A percentile compares a stretch with the other conserved stretches of the same genome.
Evolutionary conservation across 2,113 vertebrate genomes (phyloP).

Genomic region (Hyperoodon ampullatus): DNA sequence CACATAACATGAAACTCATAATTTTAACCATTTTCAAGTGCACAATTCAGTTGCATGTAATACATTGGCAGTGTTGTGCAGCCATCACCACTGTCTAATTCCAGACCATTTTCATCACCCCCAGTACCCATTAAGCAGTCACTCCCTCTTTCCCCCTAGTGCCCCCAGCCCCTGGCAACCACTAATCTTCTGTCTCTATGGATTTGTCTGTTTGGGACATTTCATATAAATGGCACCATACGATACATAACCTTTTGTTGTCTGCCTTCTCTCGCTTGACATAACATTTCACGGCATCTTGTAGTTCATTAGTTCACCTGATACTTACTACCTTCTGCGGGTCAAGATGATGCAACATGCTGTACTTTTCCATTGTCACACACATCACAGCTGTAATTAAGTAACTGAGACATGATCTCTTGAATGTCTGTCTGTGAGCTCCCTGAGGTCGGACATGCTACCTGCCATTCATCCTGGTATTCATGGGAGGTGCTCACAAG

Average conservation of each 20-base stretch:
- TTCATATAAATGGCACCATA: background rate
- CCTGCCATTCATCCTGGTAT: fast-evolving
- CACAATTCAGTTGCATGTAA: background rate
- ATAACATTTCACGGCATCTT: background rate
- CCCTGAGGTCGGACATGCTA: background rate
- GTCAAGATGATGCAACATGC: background rate
- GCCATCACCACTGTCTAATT: background rate
- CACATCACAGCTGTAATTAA: background rate
- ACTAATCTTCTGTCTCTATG: background rate
- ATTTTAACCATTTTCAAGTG: background rate
- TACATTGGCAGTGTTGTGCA: background rate
- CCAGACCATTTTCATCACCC: background rate
- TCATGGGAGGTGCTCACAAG: background rate
- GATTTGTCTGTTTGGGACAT: background rate
- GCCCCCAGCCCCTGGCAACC: background rate
- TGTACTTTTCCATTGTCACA: background rate
- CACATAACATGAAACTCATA: background rate
- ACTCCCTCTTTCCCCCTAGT: no score
- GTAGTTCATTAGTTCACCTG: background rate
- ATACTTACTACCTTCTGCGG: background rate
- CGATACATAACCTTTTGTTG: background rate
- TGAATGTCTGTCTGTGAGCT: background rate
- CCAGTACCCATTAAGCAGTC: background rate
- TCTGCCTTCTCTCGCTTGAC: background rate
- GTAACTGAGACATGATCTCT: background rate